Conservation (phyloP, 1,140 invertebrate genomes). For the Aradophagus sp. region DNA sequence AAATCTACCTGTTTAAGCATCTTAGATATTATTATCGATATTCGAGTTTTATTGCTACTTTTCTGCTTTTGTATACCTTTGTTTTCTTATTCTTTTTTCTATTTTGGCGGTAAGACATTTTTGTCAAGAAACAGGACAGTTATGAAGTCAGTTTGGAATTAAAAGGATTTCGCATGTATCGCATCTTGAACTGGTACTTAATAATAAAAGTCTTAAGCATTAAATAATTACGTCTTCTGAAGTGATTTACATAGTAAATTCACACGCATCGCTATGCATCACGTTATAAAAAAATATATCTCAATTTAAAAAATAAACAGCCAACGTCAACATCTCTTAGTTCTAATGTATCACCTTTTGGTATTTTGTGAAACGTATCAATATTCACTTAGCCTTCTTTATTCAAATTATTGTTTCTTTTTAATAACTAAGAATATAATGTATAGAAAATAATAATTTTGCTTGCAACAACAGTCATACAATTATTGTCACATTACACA, state of each 20-base stretch:
- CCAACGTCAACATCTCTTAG: slow-evolving; percentile 9
- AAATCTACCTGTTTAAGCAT: slow-evolving; percentile 40
- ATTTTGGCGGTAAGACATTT: slow-evolving; percentile 17
- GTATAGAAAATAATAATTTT: too few species aligned
- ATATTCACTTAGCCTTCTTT: too few species aligned
- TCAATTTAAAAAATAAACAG: slow-evolving; percentile 33
- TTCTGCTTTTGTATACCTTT: slow-evolving; percentile 9
- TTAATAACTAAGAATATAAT: too few species aligned
- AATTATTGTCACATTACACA: too few species aligned
- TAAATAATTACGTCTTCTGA: slow-evolving; percentile 35
- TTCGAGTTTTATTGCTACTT: slow-evolving; percentile 51
- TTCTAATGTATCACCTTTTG: slow-evolving; percentile 12
- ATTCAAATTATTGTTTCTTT: too few species aligned
- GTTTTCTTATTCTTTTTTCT: slow-evolving; percentile 9
- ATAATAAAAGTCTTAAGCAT: slow-evolving; percentile 16
- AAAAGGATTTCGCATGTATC: slow-evolving; percentile 24
- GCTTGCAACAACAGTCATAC: too few species aligned
- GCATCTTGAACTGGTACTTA: neutral
- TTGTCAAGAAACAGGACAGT: slow-evolving; percentile 24
- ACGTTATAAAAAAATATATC: slow-evolving; percentile 33
- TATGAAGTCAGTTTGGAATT: slow-evolving; percentile 5
- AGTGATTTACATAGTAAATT: slow-evolving; percentile 21
- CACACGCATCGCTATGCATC: slow-evolving; percentile 8
- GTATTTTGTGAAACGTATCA: too few species aligned
- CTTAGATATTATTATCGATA: slow-evolving; percentile 48